phyloP scores from a whole-genome alignment of 2,113 vertebrate species.

The Aptenodytes forsteri region DNA sequence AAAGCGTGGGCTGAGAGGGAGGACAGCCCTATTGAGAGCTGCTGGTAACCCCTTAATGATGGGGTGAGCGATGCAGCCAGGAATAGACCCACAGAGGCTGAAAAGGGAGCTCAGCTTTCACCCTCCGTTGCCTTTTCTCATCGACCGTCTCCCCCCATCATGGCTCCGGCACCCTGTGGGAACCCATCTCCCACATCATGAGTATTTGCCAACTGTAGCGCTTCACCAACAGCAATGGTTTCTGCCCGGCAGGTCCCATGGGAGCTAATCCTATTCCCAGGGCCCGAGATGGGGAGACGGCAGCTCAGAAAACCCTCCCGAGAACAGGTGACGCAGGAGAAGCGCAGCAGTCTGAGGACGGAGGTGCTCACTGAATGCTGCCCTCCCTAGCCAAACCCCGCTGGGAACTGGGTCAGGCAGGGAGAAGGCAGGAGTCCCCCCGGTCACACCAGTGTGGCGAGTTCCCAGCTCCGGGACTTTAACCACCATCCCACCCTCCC shows the following conservation, averaged over 20 bases:
- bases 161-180: background rate
- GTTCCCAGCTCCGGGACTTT: background rate
- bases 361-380: background rate
- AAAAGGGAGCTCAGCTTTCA: conserved; percentile 21
- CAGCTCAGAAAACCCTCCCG: background rate
- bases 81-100: conserved; percentile 44
- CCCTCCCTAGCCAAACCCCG: background rate
- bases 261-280: background rate
- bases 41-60: conserved; percentile 60
- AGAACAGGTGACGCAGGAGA: background rate
- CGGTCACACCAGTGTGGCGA: background rate
- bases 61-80: conserved; percentile 23
- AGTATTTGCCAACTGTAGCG: background rate
- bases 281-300: accelerated
- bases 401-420: background rate
- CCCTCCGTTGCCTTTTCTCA: background rate
- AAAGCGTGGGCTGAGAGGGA: conserved; percentile 54
- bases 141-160: background rate
- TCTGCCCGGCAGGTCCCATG: background rate
- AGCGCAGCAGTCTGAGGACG: background rate
- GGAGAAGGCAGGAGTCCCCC: background rate
- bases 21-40: conserved; percentile 56
- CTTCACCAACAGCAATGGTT: background rate
- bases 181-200: background rate
- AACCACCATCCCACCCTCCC: background rate